Evolutionary conservation across 2,888 invertebrate species (phyloP).

Genomic region (Drosophila nr. fundita): DNA sequence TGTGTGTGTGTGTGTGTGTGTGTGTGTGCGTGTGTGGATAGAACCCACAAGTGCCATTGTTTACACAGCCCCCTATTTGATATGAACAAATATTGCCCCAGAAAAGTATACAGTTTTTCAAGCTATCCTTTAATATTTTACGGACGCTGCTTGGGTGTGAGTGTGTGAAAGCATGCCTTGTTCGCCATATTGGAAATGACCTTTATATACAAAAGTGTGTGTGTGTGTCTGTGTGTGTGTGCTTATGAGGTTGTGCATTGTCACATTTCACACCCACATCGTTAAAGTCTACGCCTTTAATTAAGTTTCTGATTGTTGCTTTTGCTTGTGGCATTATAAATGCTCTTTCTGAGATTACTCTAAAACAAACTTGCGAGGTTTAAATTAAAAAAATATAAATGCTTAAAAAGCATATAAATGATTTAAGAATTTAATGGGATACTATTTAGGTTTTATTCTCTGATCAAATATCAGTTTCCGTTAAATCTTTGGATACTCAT

Average conservation of each 20-base stretch:
- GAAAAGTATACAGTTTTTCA: constrained; percentile 8
- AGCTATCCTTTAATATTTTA: constrained; percentile 20
- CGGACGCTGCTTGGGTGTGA: constrained; percentile 21
- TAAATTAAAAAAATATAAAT: background rate
- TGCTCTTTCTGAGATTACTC: background rate
- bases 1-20: background rate
- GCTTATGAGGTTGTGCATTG: background rate
- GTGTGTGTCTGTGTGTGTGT: background rate
- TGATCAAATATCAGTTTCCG: background rate
- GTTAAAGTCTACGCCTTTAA: background rate
- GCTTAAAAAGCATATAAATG: background rate
- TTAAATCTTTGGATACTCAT: background rate
- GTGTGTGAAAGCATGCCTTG: background rate
- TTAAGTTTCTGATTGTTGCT: background rate
- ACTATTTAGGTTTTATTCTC: background rate
- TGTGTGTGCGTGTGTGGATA: background rate
- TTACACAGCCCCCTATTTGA: constrained; percentile 3
- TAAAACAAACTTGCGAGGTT: background rate
- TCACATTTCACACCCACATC: constrained; percentile 3
- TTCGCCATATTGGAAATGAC: background rate
- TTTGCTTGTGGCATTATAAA: background rate
- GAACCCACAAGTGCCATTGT: background rate
- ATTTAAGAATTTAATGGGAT: background rate
- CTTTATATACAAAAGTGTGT: background rate
- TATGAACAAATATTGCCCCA: constrained; percentile 5